phyloP scores from a whole-genome alignment of 2,113 vertebrate species.

The Eptesicus fuscus region DNA sequence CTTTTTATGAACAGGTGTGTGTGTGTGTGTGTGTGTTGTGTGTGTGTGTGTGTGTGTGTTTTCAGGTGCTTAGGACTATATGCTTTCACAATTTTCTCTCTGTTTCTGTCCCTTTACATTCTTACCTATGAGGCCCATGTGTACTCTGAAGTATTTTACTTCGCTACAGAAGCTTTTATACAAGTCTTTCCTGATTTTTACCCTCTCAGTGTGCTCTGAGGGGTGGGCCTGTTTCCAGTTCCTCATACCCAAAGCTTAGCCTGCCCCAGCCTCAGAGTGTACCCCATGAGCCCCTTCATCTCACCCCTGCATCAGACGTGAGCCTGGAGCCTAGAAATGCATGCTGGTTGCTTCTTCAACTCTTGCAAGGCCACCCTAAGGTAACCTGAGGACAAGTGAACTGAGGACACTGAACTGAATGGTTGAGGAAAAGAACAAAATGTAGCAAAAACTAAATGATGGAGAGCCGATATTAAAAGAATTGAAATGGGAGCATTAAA shows the following conservation, averaged over 20 bases:
- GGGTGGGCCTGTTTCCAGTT: neutral
- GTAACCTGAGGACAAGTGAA: neutral
- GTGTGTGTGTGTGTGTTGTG: neutral
- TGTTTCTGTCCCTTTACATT: neutral
- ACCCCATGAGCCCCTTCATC: neutral
- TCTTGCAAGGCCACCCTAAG: neutral
- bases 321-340: neutral
- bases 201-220: neutral
- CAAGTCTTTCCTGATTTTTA: neutral
- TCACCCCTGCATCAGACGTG: neutral
- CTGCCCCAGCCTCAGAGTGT: neutral
- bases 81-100: neutral
- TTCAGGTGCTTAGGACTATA: neutral
- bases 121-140: neutral
- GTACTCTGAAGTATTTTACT: neutral
- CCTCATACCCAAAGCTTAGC: neutral
- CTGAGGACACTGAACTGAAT: neutral
- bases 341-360: neutral
- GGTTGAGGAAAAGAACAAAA: neutral
- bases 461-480: neutral
- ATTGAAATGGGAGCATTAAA: neutral
- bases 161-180: neutral
- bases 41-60: neutral
- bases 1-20: neutral
- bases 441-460: neutral